Evolutionary conservation across 2,888 invertebrate species (phyloP).

Genomic region (Drosophila macrospina): DNA sequence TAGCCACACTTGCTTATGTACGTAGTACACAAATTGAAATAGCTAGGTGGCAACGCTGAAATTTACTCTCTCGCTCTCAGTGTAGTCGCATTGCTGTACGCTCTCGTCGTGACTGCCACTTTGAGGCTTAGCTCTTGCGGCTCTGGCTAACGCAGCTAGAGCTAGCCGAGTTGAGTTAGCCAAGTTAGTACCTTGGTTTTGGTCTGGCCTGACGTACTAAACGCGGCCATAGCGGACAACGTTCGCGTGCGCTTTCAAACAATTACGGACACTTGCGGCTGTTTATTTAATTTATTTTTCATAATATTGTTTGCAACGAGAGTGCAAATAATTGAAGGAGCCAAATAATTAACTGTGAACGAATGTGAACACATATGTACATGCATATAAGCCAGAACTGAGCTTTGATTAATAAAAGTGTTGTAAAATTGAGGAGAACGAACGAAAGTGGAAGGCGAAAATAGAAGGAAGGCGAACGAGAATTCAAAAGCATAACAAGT

Average conservation of each 20-base stretch:
- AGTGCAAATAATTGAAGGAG: conserved; percentile 32
- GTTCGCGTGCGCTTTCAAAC: conserved; percentile 68
- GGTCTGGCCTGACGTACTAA: conserved; percentile 67
- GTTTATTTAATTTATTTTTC: conserved; percentile 50
- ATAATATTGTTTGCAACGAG: conserved; percentile 32
- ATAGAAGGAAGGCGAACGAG: conserved; percentile 58
- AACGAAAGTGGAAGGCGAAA: conserved; percentile 60
- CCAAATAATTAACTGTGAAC: conserved; percentile 2
- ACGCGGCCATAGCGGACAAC: conserved; percentile 67
- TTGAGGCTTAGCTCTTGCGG: conserved; percentile 58
- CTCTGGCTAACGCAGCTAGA: conserved; percentile 51
- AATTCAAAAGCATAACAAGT: conserved; percentile 60
- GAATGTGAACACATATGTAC: not conserved
- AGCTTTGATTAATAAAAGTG: conserved; percentile 51
- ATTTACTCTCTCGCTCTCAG: conserved; percentile 11
- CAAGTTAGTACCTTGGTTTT: conserved; percentile 72
- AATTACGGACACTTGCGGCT: conserved; percentile 52
- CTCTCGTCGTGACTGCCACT: conserved; percentile 12
- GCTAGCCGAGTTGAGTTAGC: conserved; percentile 62
- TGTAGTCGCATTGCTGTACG: conserved; percentile 1
- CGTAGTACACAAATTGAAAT: not conserved
- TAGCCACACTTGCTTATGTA: not conserved
- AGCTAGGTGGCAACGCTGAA: conserved; percentile 40
- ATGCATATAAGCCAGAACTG: conserved; percentile 10
- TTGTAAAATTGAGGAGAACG: conserved; percentile 65